These are phyloP conservation scores for Benthosema pterotum DNA, from an alignment of 2,797 vertebrate genomes.

Conservation along the genomic window DNA sequence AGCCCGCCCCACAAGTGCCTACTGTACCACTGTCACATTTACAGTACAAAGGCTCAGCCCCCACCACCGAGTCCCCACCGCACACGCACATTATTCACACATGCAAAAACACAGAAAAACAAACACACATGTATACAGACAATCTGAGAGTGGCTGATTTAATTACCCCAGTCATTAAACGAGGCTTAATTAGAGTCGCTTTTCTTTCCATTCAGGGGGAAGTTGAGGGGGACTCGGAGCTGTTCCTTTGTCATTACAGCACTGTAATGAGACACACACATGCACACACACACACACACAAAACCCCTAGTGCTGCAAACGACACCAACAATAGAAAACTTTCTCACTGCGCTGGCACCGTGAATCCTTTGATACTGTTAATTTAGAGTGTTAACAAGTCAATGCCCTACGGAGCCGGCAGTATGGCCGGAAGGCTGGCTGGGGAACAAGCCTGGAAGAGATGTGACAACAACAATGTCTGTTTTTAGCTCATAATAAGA, in stretches of 20 bases:
- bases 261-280: constrained; percentile 69
- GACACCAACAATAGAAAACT: constrained; percentile 59
- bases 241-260: constrained; percentile 75
- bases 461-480: constrained; percentile 46
- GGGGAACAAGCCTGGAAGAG: constrained; percentile 27
- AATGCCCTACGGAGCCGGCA: constrained; percentile 28
- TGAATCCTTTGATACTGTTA: constrained; percentile 48
- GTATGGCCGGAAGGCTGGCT: background rate
- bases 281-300: constrained; percentile 16
- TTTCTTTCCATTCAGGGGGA: constrained; percentile 74
- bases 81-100: constrained; percentile 34
- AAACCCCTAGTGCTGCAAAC: constrained; percentile 39
- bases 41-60: constrained; percentile 70
- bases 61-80: constrained; percentile 56
- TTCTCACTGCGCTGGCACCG: constrained; percentile 37
- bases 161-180: constrained; percentile 81
- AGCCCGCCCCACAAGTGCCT: constrained; percentile 10
- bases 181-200: constrained; percentile 80
- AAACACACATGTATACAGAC: constrained; percentile 58
- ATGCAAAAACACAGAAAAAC: constrained; percentile 40
- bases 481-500: constrained; percentile 42
- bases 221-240: constrained; percentile 64
- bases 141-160: constrained; percentile 72
- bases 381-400: constrained; percentile 38
- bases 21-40: constrained; percentile 62